Evolutionary conservation across 2,888 invertebrate genomes (phyloP).

Genomic region (Campaea margaritaria): DNA sequence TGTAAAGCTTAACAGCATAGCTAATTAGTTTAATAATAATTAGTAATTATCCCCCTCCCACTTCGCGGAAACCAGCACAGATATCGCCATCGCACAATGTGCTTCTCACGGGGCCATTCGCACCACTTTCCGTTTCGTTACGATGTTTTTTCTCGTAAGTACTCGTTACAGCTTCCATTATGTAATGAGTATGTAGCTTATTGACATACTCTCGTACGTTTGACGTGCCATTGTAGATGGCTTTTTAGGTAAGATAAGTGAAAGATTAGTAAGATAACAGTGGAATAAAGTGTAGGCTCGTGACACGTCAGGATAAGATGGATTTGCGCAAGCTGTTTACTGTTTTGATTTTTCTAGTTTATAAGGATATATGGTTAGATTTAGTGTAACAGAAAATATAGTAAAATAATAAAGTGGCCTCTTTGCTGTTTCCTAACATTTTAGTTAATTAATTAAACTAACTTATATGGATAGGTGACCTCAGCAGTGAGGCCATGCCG

Average conservation of each 20-base stretch:
- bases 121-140: slow-evolving; percentile 72
- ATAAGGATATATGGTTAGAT: no score
- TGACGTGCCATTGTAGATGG: slow-evolving; percentile 2
- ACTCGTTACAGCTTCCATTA: slow-evolving; percentile 42
- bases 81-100: slow-evolving; percentile 59
- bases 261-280: slow-evolving; percentile 7
- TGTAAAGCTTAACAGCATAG: no score
- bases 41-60: no score
- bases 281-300: background rate
- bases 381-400: no score
- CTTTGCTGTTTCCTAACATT: no score
- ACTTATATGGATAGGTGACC: no score
- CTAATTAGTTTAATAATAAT: background rate
- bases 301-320: background rate
- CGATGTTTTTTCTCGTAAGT: slow-evolving; percentile 42
- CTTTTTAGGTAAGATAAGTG: background rate
- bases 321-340: no score
- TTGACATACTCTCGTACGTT: slow-evolving; percentile 18
- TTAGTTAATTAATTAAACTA: no score
- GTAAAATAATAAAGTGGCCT: no score
- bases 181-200: slow-evolving; percentile 42
- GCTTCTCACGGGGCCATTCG: slow-evolving; percentile 73
- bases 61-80: slow-evolving; percentile 18
- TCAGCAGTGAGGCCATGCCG: no score
- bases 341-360: no score